Evolutionary conservation across 2,113 vertebrate genomes (phyloP).

Genomic region (Fregata magnificens): DNA sequence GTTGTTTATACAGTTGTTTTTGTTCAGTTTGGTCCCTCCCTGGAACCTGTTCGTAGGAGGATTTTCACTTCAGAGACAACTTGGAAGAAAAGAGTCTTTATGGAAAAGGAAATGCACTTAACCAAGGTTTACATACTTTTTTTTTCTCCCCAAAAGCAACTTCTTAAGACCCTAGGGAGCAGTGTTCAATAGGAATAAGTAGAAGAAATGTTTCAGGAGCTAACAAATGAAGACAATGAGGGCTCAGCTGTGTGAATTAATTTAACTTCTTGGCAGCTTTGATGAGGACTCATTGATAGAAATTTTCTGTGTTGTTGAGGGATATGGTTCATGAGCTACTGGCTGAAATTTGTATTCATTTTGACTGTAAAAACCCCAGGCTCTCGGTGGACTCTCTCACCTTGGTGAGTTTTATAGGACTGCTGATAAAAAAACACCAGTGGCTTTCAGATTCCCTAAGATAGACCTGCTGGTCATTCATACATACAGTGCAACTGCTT

Average conservation of each 20-base stretch:
- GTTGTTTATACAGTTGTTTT: neutral
- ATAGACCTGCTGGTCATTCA: neutral
- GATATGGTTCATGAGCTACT: neutral
- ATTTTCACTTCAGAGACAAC: neutral
- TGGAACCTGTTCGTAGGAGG: neutral
- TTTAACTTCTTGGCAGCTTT: neutral
- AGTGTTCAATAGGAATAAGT: neutral
- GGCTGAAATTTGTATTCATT: neutral
- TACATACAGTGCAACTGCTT: neutral
- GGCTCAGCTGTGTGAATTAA: neutral
- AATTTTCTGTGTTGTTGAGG: neutral
- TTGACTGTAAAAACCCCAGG: neutral
- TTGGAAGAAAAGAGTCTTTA: neutral
- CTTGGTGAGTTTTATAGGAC: neutral
- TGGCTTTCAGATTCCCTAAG: neutral
- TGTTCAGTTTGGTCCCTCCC: neutral
- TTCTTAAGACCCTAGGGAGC: neutral
- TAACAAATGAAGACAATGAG: neutral
- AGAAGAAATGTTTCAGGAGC: neutral
- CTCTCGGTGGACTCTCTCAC: neutral
- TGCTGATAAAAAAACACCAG: neutral
- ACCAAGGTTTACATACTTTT: neutral
- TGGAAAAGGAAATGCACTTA: neutral
- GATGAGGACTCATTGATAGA: neutral
- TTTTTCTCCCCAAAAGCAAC: neutral